Conservation (phyloP, 2,888 invertebrate genomes). For the Dioctria rufipes region DNA sequence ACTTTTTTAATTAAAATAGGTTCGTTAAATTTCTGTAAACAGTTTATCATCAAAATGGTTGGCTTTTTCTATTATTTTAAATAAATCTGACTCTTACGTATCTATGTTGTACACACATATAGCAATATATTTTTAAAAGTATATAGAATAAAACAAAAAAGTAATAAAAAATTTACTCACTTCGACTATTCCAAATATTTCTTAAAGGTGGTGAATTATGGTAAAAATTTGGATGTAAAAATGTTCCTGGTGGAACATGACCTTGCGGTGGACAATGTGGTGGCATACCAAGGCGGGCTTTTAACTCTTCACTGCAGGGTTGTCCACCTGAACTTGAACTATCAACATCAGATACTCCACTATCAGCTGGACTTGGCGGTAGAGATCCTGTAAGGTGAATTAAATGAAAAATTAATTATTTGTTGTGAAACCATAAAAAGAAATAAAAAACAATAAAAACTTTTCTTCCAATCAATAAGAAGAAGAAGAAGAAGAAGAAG, state of each 20-base stretch:
- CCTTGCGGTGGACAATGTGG: constrained; percentile 70
- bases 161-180: constrained; percentile 64
- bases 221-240: constrained; percentile 80
- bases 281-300: constrained; percentile 87
- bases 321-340: constrained; percentile 89
- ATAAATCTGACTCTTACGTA: too few species aligned
- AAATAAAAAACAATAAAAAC: not conserved
- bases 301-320: constrained; percentile 82
- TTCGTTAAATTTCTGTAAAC: too few species aligned
- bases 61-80: too few species aligned
- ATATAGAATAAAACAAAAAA: not conserved
- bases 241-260: constrained; percentile 70
- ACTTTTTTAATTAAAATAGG: too few species aligned
- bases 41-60: too few species aligned
- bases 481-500: not conserved
- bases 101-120: too few species aligned
- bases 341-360: constrained; percentile 97
- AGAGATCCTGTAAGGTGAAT: constrained; percentile 82
- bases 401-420: constrained; percentile 46
- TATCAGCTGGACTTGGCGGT: constrained; percentile 97
- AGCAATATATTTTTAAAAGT: too few species aligned
- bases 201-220: constrained; percentile 74
- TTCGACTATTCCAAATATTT: constrained; percentile 71
- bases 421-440: constrained; percentile 2
- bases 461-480: not conserved